These are phyloP conservation scores for Macrophya annulata DNA, from an alignment of 2,888 invertebrate species.

Conservation along the genomic window DNA sequence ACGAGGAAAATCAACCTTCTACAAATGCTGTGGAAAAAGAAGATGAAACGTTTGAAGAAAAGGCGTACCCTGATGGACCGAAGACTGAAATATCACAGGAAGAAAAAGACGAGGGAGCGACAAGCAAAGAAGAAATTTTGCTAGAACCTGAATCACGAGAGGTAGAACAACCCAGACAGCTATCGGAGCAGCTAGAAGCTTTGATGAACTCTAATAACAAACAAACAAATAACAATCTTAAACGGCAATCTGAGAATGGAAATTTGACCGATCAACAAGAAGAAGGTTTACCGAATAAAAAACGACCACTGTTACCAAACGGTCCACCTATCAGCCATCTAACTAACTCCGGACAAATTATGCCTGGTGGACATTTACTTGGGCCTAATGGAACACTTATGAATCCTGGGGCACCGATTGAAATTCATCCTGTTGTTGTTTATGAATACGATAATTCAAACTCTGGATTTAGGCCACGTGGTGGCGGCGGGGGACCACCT, in stretches of 20 bases:
- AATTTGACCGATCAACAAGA: conserved; percentile 65
- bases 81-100: conserved; percentile 23
- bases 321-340: conserved; percentile 66
- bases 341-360: conserved; percentile 33
- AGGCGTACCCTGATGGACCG: neutral
- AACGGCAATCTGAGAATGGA: conserved; percentile 68
- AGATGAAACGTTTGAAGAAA: neutral
- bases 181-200: conserved; percentile 72
- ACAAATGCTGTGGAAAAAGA: neutral
- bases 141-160: neutral
- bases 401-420: conserved; percentile 58
- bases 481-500: conserved; percentile 58
- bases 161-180: conserved; percentile 63
- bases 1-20: neutral
- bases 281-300: conserved; percentile 63
- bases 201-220: conserved; percentile 67
- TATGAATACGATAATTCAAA: conserved; percentile 70
- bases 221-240: conserved; percentile 65
- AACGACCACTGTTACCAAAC: conserved; percentile 66
- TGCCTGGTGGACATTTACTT: conserved; percentile 36
- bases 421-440: conserved; percentile 66
- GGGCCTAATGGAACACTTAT: conserved; percentile 61
- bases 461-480: conserved; percentile 67
- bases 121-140: neutral
- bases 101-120: neutral